Evolutionary conservation across 2,113 vertebrate species (phyloP).

Genomic region (Shinisaurus crocodilurus): DNA sequence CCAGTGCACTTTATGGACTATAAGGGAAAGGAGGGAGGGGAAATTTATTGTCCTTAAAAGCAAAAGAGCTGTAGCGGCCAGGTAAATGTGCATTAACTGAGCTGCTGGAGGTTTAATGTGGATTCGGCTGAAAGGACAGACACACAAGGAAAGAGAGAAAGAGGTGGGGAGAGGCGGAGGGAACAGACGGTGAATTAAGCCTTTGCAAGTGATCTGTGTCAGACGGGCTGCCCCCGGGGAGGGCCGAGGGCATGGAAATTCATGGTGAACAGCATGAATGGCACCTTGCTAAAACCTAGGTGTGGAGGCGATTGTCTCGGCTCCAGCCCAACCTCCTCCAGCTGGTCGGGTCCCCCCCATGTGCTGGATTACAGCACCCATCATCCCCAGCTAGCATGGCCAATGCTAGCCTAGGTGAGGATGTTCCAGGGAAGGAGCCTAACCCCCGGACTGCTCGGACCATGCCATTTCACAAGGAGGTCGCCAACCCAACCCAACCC

Average conservation of each 20-base stretch:
- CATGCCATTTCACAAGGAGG: no score
- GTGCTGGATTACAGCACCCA: no score
- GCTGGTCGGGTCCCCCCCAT: no score
- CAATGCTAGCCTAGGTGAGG: no score
- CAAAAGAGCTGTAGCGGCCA: not conserved
- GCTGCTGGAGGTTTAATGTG: no score
- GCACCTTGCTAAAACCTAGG: not conserved
- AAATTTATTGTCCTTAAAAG: conserved; percentile 11
- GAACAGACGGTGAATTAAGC: not conserved
- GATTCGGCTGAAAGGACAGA: not conserved
- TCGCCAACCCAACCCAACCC: no score
- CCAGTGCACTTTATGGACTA: not conserved
- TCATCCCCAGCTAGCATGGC: no score
- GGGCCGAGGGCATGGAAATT: not conserved
- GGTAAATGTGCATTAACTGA: not conserved
- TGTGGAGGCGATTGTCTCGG: not conserved
- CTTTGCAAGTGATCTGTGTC: not conserved
- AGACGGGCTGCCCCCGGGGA: not conserved
- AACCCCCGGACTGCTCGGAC: no score
- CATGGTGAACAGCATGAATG: not conserved
- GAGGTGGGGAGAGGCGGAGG: no score
- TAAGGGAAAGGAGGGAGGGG: not conserved
- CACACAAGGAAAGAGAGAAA: no score
- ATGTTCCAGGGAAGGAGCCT: no score
- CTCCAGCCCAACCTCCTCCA: no score